Conservation (phyloP, 2,888 invertebrate species). For the Metellina segmentata region DNA sequence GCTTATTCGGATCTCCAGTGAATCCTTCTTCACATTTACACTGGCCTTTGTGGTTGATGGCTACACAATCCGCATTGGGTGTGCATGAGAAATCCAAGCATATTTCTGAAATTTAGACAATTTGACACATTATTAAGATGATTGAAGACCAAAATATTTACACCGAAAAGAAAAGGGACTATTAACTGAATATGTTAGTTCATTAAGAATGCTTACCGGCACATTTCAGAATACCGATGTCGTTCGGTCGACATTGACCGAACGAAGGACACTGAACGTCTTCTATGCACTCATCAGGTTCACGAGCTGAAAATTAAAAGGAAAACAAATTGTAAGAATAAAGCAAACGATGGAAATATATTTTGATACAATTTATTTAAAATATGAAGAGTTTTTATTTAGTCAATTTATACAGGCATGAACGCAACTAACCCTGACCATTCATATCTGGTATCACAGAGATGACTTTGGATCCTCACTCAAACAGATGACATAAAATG, state of each 20-base stretch:
- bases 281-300: conserved; percentile 77
- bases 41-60: conserved; percentile 81
- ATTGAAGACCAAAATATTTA: background rate
- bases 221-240: conserved; percentile 92
- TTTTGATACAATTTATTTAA: background rate
- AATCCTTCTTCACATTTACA: conserved; percentile 92
- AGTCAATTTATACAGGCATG: background rate
- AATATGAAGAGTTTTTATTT: background rate
- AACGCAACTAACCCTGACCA: no score
- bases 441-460: no score
- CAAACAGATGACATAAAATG: no score
- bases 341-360: background rate
- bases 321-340: background rate
- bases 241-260: conserved; percentile 82
- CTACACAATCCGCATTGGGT: conserved; percentile 89
- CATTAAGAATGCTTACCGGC: conserved; percentile 79
- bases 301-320: conserved; percentile 49
- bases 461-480: no score
- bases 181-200: background rate
- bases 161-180: no score
- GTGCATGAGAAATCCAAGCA: conserved; percentile 92
- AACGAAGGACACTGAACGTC: conserved; percentile 78
- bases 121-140: background rate
- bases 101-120: conserved; percentile 80
- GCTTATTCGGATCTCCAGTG: conserved; percentile 93